Conservation (phyloP, 2,113 vertebrate species). For the Plecturocebus donacophilus region DNA sequence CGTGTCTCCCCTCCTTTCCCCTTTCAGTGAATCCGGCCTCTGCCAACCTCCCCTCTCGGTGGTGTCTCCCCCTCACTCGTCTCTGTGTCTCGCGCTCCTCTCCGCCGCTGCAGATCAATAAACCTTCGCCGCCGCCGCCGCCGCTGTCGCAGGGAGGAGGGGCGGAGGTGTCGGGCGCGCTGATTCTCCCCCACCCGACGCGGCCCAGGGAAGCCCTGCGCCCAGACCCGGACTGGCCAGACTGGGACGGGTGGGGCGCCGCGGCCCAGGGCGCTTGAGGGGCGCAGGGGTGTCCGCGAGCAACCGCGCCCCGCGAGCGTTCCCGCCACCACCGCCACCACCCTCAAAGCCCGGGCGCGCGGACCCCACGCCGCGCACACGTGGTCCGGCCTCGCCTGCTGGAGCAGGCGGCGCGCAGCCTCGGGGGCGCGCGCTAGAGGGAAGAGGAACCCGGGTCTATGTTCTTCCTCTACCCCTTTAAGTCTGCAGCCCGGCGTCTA, state of each 20-base stretch:
- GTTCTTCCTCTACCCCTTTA: not conserved
- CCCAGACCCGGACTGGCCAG: not conserved
- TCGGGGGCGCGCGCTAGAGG: constrained; percentile 60
- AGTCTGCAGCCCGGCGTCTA: not conserved
- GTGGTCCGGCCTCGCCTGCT: constrained; percentile 66
- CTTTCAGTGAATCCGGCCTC: not conserved
- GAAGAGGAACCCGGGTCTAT: not conserved
- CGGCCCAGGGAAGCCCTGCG: not conserved
- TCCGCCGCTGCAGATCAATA: constrained; percentile 82
- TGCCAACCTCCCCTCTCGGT: not conserved
- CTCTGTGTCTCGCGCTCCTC: constrained; percentile 67
- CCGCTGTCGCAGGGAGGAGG: constrained; percentile 77
- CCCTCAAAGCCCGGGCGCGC: not conserved
- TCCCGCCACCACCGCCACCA: not conserved
- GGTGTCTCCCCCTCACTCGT: not conserved
- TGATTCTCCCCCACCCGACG: not conserved
- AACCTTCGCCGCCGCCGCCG: constrained; percentile 75
- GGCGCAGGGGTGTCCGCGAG: constrained; percentile 39
- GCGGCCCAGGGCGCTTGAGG: not conserved
- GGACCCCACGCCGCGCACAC: constrained; percentile 72
- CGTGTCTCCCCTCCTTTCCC: not conserved
- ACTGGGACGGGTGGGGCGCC: fast-evolving
- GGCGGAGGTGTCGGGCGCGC: constrained; percentile 60
- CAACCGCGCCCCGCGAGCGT: not conserved
- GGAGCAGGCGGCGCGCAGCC: constrained; percentile 51